Evolutionary conservation across 2,113 vertebrate genomes (phyloP).

Genomic region (Psephotus haematonotus): DNA sequence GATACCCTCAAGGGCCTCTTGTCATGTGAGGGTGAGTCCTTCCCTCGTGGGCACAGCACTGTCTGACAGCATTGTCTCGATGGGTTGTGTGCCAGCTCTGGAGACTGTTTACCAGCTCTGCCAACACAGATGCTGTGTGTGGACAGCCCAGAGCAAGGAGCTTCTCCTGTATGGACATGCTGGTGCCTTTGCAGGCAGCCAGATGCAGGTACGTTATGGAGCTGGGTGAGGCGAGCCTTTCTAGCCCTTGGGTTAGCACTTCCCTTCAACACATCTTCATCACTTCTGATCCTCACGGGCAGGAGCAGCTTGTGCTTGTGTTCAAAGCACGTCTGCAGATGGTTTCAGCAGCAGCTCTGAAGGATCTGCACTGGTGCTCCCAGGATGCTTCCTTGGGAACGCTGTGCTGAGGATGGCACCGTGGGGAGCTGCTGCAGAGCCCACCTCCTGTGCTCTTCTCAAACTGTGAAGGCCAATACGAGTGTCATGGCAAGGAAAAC

Average conservation of each 20-base stretch:
- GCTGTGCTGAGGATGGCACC: not conserved
- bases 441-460: not conserved
- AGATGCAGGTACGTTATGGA: not conserved
- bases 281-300: not conserved
- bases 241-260: not conserved
- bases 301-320: not conserved
- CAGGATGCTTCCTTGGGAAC: not conserved
- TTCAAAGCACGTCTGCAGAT: not conserved
- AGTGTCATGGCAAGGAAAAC: not conserved
- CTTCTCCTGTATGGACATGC: not conserved
- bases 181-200: not conserved
- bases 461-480: accelerated
- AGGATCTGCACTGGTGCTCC: not conserved
- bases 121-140: not conserved
- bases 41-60: not conserved
- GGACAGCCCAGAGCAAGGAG: not conserved
- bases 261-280: accelerated
- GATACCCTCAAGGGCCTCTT: not conserved
- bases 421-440: not conserved
- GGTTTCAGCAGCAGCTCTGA: not conserved
- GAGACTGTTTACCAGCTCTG: not conserved
- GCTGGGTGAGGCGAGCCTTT: not conserved
- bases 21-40: accelerated
- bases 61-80: accelerated
- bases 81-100: not conserved